Conservation (phyloP, 1,140 invertebrate genomes). For the Thaumetopoea pityocampa region DNA sequence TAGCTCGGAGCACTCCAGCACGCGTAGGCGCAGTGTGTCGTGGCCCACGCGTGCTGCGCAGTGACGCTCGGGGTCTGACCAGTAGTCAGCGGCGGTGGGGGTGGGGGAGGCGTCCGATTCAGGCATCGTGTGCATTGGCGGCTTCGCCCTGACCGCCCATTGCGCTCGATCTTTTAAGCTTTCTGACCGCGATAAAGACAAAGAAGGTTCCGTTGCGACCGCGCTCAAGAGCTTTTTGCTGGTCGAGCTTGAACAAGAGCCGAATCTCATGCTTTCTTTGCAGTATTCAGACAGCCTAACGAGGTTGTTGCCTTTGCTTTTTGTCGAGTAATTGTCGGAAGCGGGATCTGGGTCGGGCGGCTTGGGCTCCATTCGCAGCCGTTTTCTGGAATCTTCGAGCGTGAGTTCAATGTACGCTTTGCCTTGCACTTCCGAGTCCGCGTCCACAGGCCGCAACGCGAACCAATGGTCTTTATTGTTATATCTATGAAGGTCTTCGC, state of each 20-base stretch:
- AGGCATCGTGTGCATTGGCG: slow-evolving; percentile 59
- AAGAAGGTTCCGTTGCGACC: slow-evolving; percentile 50
- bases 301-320: slow-evolving; percentile 60
- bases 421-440: slow-evolving; percentile 92
- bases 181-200: slow-evolving; percentile 61
- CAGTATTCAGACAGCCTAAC: slow-evolving; percentile 64
- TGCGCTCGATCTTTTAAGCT: slow-evolving; percentile 65
- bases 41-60: slow-evolving; percentile 59
- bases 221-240: slow-evolving; percentile 63
- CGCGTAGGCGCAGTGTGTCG: slow-evolving; percentile 76
- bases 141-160: slow-evolving; percentile 50
- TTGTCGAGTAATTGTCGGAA: slow-evolving; percentile 48
- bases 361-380: slow-evolving; percentile 59
- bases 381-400: slow-evolving; percentile 59
- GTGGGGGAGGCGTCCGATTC: slow-evolving; percentile 56
- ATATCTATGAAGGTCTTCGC: slow-evolving; percentile 89
- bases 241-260: slow-evolving; percentile 67
- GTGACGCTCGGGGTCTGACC: slow-evolving; percentile 69
- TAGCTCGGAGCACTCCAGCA: slow-evolving; percentile 91
- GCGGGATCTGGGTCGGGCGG: slow-evolving; percentile 54
- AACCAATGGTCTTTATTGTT: slow-evolving; percentile 96
- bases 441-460: slow-evolving; percentile 87
- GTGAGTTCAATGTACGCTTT: slow-evolving; percentile 86
- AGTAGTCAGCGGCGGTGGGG: slow-evolving; percentile 69
- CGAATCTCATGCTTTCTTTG: slow-evolving; percentile 68